A percentile compares a stretch with the other conserved stretches of the same genome.
Evolutionary conservation across 2,888 invertebrate genomes (phyloP).

Genomic region (Lumbricus terrestris): DNA sequence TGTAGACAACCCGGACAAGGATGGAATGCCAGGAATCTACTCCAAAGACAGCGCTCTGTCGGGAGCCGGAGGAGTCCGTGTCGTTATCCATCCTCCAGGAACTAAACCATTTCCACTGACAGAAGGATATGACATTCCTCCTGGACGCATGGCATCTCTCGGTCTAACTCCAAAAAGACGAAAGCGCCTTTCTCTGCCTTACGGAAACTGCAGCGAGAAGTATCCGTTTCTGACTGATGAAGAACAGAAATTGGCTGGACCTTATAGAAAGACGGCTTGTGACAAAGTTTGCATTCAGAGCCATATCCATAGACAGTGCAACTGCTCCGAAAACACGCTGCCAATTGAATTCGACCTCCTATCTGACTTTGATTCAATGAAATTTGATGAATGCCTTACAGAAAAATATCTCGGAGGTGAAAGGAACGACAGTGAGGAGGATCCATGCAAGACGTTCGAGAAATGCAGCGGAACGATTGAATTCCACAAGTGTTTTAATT

Average conservation of each 20-base stretch:
- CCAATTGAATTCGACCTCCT: not conserved
- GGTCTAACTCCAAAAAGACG: not conserved
- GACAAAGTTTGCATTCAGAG: not conserved
- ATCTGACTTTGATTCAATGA: too few species aligned
- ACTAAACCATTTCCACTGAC: not conserved
- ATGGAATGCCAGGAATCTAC: constrained; percentile 34
- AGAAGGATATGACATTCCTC: constrained; percentile 10
- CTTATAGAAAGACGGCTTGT: not conserved
- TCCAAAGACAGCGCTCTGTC: constrained; percentile 34
- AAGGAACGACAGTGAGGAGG: not conserved
- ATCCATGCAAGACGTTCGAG: not conserved
- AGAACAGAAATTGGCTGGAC: not conserved
- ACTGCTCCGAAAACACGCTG: not conserved
- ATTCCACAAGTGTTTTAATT: not conserved
- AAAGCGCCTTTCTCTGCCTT: not conserved
- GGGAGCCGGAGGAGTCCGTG: constrained; percentile 33
- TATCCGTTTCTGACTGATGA: not conserved
- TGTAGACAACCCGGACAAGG: constrained; percentile 32
- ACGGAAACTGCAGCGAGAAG: not conserved
- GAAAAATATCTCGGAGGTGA: not conserved
- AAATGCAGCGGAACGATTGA: not conserved
- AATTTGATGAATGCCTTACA: too few species aligned
- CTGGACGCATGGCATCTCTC: not conserved
- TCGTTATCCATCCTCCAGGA: constrained; percentile 4
- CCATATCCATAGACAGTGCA: not conserved